A percentile compares a stretch with the other conserved stretches of the same genome.
Evolutionary conservation across 2,797 vertebrate genomes (phyloP).

Genomic region (Scarus forsteni): DNA sequence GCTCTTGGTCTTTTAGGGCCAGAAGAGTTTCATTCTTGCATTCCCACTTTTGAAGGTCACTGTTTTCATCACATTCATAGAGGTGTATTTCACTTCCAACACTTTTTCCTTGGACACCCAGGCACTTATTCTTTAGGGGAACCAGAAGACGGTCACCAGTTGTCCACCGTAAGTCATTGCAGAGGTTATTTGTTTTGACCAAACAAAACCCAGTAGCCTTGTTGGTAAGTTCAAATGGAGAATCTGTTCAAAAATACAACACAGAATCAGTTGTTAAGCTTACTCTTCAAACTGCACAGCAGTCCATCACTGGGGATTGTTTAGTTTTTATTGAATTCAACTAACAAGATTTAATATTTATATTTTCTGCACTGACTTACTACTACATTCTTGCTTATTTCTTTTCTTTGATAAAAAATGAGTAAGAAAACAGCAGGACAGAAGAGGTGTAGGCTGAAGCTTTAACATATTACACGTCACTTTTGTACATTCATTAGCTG

Average conservation of each 20-base stretch:
- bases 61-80: slow-evolving; percentile 86
- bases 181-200: slow-evolving; percentile 16
- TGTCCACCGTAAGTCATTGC: slow-evolving; percentile 86
- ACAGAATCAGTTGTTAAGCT: not conserved
- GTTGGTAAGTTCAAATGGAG: slow-evolving; percentile 58
- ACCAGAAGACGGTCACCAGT: slow-evolving; percentile 86
- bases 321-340: too few species aligned
- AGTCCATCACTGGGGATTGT: too few species aligned
- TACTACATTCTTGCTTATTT: too few species aligned
- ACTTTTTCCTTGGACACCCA: slow-evolving; percentile 85
- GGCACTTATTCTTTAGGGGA: slow-evolving; percentile 79
- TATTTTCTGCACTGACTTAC: too few species aligned
- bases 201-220: slow-evolving; percentile 55
- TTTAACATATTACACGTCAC: too few species aligned
- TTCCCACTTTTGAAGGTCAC: slow-evolving; percentile 90
- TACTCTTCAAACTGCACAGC: too few species aligned
- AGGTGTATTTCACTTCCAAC: slow-evolving; percentile 85
- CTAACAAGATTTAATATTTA: too few species aligned
- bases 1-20: slow-evolving; percentile 82
- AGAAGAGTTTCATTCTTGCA: slow-evolving; percentile 89
- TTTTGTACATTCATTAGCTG: too few species aligned
- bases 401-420: too few species aligned
- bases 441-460: too few species aligned
- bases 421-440: too few species aligned
- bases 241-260: slow-evolving; percentile 58